Conservation (phyloP, 2,888 invertebrate genomes). For the Drosophila subquinaria region DNA sequence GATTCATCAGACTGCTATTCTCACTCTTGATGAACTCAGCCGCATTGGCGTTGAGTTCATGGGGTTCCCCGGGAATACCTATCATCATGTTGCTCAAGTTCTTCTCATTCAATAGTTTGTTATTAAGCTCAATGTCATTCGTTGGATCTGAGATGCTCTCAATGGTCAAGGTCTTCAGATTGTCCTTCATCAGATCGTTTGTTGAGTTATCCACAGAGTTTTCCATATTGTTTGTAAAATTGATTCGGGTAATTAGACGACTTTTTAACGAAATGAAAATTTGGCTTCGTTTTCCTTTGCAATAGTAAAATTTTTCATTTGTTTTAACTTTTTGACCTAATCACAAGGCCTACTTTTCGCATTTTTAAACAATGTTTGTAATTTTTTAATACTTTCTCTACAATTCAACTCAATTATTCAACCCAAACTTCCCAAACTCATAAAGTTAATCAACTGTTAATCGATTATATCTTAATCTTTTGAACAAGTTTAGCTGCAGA, state of each 20-base stretch:
- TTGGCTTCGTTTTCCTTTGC: conserved; percentile 3
- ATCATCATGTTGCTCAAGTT: not conserved
- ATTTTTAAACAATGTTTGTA: not conserved
- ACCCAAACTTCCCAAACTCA: not conserved
- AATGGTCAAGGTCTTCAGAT: not conserved
- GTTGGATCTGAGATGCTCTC: not conserved
- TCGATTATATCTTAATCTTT: not conserved
- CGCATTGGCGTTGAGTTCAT: not conserved
- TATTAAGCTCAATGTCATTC: not conserved
- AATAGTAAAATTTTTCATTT: conserved; percentile 1
- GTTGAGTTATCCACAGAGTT: not conserved
- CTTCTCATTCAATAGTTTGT: not conserved
- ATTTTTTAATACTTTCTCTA: not conserved
- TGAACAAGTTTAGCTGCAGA: not conserved
- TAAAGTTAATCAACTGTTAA: conserved; percentile 3
- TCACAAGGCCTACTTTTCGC: not conserved
- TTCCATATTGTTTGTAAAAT: conserved; percentile 12
- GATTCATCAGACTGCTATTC: not conserved
- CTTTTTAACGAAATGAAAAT: conserved; percentile 6
- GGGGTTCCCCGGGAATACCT: not conserved
- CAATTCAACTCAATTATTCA: not conserved
- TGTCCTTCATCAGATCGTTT: not conserved
- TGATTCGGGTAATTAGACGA: not conserved
- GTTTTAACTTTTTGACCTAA: not conserved
- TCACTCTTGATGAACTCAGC: not conserved